These are phyloP conservation scores for Aptenodytes patagonicus DNA, from an alignment of 2,113 vertebrate genomes.

Conservation along the genomic window DNA sequence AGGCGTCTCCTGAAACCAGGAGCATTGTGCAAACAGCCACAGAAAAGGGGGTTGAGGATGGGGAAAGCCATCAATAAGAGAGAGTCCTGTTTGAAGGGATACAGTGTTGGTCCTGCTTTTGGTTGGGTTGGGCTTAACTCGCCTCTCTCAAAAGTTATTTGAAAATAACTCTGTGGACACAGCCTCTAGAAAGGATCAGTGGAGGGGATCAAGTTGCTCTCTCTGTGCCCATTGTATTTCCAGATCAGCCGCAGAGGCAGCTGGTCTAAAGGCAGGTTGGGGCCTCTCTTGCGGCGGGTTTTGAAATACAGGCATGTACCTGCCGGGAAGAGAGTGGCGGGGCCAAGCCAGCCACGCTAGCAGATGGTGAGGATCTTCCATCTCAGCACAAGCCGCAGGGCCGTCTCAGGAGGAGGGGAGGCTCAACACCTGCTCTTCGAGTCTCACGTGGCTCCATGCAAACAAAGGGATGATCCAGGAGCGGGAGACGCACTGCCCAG, in stretches of 20 bases:
- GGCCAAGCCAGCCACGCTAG: neutral
- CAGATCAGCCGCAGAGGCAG: neutral
- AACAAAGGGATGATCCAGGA: neutral
- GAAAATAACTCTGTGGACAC: neutral
- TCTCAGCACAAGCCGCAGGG: neutral
- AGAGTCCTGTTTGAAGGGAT: neutral
- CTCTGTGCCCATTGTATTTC: neutral
- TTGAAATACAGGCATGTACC: neutral
- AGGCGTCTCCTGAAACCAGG: neutral
- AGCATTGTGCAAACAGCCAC: neutral
- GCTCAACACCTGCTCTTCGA: neutral
- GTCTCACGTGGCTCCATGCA: neutral
- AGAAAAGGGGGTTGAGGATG: neutral
- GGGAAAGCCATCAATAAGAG: neutral
- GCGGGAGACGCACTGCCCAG: fast-evolving
- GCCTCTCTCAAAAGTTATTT: neutral
- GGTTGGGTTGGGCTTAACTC: neutral
- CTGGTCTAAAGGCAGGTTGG: neutral
- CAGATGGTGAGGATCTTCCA: slow-evolving; percentile 18
- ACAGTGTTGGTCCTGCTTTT: neutral
- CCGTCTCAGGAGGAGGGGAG: neutral
- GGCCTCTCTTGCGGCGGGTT: neutral
- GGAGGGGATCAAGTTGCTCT: neutral
- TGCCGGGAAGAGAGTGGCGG: neutral
- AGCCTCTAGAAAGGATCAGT: neutral